Base-by-base conservation (phyloP, 2,888 invertebrate species). In the Xestia ashworthii region DNA sequence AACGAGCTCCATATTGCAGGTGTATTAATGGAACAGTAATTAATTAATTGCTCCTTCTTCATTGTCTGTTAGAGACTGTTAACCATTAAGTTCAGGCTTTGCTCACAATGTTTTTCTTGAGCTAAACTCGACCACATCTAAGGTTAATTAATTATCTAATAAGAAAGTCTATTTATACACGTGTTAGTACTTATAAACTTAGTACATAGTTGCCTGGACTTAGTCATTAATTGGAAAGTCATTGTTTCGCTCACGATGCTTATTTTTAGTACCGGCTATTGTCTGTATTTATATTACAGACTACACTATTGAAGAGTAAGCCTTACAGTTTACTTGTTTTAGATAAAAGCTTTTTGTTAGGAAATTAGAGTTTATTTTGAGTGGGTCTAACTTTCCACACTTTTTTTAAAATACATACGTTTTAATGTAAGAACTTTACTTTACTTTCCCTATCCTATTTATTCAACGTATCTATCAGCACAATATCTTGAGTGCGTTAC, bases 331-430 rank as follows among this genome's bases (percentile, higher is more conserved):
- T 62, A 68, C 58, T 75, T 73, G 60, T 71, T 64, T 53, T 6
- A 38, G 68, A 64, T 78, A 64, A 76, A 81, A 84, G 73, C 71
- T 84, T 82, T 83, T 75, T 60, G 74, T 76, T 69, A 41, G 32
- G 75, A 68, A 71, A 73, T 66, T 76, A 14, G 69, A 70, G 38
- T 58, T 14, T 2, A 50, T 62, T 71, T 68, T 62, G n/a, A 72
- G 58, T 81, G 32, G n/a, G n/a, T n/a, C 32, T 32, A 32, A 32
- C 32, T 3, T 50, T 50, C 16, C 48, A 50, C 19, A 50, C 6
- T 16, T 16, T 50, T 19, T 19, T 19, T 16, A 16, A 19, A 19
- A 50, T 50, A 1, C 2, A 19, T 50, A 19, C 48, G 48, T 19
- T 19, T 48, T 16, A 19, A 50, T 50, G 48, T 19, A 19, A 16